These are phyloP conservation scores for Polydrusus cervinus DNA, from an alignment of 2,888 invertebrate species.

Conservation along the genomic window DNA sequence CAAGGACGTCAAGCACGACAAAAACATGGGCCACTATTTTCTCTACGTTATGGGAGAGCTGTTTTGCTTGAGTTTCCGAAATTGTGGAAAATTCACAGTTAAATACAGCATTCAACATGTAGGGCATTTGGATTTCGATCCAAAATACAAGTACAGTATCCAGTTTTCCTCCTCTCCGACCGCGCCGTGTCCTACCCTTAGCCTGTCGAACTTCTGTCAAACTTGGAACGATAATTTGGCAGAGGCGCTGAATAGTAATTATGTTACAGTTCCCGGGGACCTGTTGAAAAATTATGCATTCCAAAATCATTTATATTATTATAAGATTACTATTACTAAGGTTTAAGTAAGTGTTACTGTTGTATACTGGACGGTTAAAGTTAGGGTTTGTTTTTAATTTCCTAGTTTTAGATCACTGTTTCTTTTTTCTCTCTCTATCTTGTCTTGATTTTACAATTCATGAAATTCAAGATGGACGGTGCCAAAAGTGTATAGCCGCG, in stretches of 20 bases:
- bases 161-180: slow-evolving; percentile 49
- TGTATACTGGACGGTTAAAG: no score
- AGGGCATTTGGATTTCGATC: slow-evolving; percentile 40
- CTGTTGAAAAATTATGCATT: slow-evolving; percentile 51
- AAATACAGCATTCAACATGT: slow-evolving; percentile 55
- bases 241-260: slow-evolving; percentile 22
- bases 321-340: slow-evolving; percentile 51
- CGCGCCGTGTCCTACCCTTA: slow-evolving; percentile 33
- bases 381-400: no score
- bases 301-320: slow-evolving; percentile 51
- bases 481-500: no score
- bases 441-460: no score
- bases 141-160: slow-evolving; percentile 53
- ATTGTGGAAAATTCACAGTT: slow-evolving; percentile 30
- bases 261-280: slow-evolving; percentile 52
- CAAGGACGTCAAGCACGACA: slow-evolving; percentile 48
- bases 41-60: slow-evolving; percentile 56
- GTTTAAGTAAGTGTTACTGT: slow-evolving; percentile 6
- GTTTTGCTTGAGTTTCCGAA: slow-evolving; percentile 55
- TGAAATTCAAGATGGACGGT: no score
- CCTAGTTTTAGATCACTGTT: no score
- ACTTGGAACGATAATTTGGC: slow-evolving; percentile 40
- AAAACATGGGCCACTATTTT: slow-evolving; percentile 40
- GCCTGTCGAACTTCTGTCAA: slow-evolving; percentile 50
- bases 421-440: no score